Evolutionary conservation across 1,140 invertebrate genomes (phyloP).

Genomic region (Plectrocnemia conspersa): DNA sequence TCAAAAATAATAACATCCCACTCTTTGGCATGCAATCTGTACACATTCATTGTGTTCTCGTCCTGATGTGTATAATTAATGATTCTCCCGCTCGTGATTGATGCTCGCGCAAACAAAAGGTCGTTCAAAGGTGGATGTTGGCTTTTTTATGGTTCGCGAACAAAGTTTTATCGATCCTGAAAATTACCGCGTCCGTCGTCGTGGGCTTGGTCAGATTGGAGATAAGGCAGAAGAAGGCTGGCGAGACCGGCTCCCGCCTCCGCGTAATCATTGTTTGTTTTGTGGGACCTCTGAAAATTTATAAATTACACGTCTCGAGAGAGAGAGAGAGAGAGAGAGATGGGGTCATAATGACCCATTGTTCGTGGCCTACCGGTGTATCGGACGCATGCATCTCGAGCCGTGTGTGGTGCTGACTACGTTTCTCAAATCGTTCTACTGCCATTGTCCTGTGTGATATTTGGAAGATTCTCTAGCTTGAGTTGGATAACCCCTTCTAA

Average conservation of each 20-base stretch:
- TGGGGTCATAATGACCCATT: constrained; percentile 32
- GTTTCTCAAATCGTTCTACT: background rate
- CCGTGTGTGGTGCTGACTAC: background rate
- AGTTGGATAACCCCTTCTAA: background rate
- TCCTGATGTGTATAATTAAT: no score
- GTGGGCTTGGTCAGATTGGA: background rate
- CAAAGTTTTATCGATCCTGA: no score
- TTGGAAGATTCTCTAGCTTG: background rate
- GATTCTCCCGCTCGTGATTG: no score
- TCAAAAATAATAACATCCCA: no score
- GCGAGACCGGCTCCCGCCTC: constrained; percentile 5
- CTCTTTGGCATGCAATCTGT: no score
- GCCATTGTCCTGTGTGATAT: background rate
- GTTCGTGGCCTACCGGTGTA: constrained; percentile 33
- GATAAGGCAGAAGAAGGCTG: constrained; percentile 7
- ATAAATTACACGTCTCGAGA: constrained; percentile 29
- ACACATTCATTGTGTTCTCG: no score
- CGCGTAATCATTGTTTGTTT: constrained; percentile 23
- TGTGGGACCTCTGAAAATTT: constrained; percentile 19
- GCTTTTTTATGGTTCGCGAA: no score
- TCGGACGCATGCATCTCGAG: constrained; percentile 13
- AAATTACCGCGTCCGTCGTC: no score
- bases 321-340: background rate
- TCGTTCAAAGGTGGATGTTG: no score
- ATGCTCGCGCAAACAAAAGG: no score